Evolutionary conservation across 2,113 vertebrate genomes (phyloP), one percentile per base, ranked within the genome.

Genomic region (Sinocyclocheilus anophthalmus): DNA sequence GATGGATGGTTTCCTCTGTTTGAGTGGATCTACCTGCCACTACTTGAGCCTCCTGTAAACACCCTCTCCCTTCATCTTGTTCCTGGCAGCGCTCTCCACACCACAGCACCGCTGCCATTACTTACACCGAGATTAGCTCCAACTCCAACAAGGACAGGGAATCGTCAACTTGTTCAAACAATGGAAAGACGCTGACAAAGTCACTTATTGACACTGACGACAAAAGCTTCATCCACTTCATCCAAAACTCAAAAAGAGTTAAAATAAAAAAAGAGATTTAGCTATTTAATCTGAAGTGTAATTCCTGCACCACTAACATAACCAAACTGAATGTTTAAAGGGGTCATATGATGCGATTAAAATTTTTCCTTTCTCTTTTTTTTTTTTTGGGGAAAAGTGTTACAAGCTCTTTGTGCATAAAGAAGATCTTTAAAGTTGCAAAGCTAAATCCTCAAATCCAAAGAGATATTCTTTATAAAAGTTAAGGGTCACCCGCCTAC

Each of bases 1-100:
- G 92, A 94, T 87, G 85, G 91, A 95, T 85, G 81, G 89, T 90
- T 94, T 93, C 92, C 93, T 91, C 91, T 90, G 85, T 88, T 81
- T 89, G 88, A 87, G 90, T 92, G 93, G 92, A 93, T 94, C 94
- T 94, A 94, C 92, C 93, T 94, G 93, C 94, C 93, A 93, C 92
- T 88, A 88, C 85, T 92, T 91, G 88, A 88, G 82, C 92, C 91
- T 88, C 91, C 87, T 87, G 94, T 93, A 94, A 94, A 94, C 93
- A 93, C 85, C 86, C 88, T 86, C 85, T 89, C 92, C 90, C 92
- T 94, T 93, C 92, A 92, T 95, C 93, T 94, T 93, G 90, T 88
- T 67, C 86, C 83, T 92, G 91, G 93, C 94, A 93, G 90, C 85
- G 80, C 88, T 69, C 83, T 87, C 89, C 88, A 88, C 90, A 77